Evolutionary conservation across 2,113 vertebrate genomes (phyloP).

Genomic region (Recurvirostra avosetta): DNA sequence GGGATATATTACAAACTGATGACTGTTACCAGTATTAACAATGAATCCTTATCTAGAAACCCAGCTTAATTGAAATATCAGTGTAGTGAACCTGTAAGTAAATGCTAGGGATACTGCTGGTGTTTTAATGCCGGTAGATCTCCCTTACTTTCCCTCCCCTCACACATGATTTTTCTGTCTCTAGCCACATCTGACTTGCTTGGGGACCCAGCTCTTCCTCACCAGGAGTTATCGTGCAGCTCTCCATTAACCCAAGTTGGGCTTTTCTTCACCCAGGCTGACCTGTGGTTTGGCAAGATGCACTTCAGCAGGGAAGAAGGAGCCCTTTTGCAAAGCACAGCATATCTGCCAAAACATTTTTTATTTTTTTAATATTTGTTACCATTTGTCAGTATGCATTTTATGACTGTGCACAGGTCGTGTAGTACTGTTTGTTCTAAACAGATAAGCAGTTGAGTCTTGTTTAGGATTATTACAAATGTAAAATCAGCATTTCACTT

Average conservation of each 20-base stretch:
- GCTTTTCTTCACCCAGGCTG: background rate
- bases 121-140: background rate
- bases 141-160: background rate
- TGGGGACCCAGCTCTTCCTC: background rate
- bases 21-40: background rate
- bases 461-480: background rate
- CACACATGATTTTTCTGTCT: background rate
- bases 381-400: background rate
- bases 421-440: background rate
- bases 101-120: background rate
- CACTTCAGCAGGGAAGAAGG: background rate
- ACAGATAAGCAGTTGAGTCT: background rate
- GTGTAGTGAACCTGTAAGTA: background rate
- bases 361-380: background rate
- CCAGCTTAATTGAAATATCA: background rate
- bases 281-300: background rate
- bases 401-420: background rate
- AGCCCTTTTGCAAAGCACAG: background rate
- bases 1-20: background rate
- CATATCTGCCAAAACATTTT: background rate
- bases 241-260: background rate
- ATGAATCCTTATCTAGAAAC: background rate
- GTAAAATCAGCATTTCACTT: background rate
- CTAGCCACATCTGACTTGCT: background rate
- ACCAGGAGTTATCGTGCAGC: background rate